These are phyloP conservation scores for Philhelius pedissequus DNA, from an alignment of 2,888 invertebrate species.

Conservation along the genomic window DNA sequence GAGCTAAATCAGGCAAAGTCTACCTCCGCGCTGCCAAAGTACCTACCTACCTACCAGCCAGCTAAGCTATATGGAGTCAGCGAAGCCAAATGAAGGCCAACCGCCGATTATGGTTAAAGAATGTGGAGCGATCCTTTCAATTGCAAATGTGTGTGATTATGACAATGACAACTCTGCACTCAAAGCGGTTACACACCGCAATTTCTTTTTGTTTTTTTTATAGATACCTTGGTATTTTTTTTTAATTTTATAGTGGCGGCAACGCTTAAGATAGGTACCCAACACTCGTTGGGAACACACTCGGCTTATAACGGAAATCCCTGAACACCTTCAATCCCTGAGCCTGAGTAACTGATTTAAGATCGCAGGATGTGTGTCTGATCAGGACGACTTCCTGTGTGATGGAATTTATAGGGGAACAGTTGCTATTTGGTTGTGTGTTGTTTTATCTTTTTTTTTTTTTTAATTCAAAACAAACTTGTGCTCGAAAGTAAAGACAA, in stretches of 20 bases:
- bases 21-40: background rate
- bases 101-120: slow-evolving; percentile 66
- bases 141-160: slow-evolving; percentile 46
- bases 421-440: background rate
- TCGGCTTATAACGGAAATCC: slow-evolving; percentile 20
- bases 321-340: slow-evolving; percentile 4
- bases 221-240: background rate
- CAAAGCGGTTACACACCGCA: slow-evolving; percentile 21
- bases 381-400: slow-evolving; percentile 42
- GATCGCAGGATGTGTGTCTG: slow-evolving; percentile 50
- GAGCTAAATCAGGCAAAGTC: slow-evolving; percentile 25
- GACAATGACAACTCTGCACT: slow-evolving; percentile 42
- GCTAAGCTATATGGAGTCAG: background rate
- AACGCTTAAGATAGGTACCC: slow-evolving; percentile 2
- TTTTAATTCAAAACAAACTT: background rate
- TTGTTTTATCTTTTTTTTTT: background rate
- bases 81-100: slow-evolving; percentile 67
- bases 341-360: background rate
- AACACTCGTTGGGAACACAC: background rate
- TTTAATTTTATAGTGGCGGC: background rate
- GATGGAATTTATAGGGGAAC: background rate
- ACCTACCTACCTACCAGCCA: background rate
- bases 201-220: background rate
- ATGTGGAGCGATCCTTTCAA: slow-evolving; percentile 67
- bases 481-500: slow-evolving; percentile 5